phyloP scores from a whole-genome alignment of 2,113 vertebrate genomes.

The Oreochromis aureus region DNA sequence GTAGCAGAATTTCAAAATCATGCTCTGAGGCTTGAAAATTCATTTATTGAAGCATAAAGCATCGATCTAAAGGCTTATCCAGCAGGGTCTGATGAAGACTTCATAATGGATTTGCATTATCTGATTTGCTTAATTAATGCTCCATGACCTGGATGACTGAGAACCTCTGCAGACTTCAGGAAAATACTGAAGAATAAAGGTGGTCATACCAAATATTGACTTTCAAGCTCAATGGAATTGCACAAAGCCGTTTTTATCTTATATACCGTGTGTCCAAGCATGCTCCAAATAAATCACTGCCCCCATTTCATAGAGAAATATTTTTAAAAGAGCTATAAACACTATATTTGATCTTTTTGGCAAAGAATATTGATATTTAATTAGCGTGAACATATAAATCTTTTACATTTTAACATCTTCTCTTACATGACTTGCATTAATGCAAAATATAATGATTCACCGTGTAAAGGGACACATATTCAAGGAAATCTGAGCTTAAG shows the following conservation, averaged over 20 bases:
- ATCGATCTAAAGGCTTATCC: background rate
- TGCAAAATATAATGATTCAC: background rate
- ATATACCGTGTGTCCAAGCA: background rate
- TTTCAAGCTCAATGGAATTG: background rate
- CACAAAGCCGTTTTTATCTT: background rate
- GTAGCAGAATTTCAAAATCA: background rate
- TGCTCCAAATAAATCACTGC: background rate
- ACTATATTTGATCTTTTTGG: background rate
- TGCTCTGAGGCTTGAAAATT: background rate
- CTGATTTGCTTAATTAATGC: background rate
- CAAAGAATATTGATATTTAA: background rate
- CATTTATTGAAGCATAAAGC: background rate
- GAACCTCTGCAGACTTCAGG: background rate
- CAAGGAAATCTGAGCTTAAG: background rate
- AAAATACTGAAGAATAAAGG: background rate
- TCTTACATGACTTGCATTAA: background rate
- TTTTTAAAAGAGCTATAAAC: background rate
- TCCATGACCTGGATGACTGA: background rate
- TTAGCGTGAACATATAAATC: background rate
- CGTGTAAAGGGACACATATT: background rate
- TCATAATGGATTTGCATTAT: background rate
- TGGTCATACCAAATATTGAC: background rate
- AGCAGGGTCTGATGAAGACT: background rate
- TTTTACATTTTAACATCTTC: background rate
- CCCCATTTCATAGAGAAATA: background rate